These are phyloP conservation scores for Macrostomum lignano DNA, from an alignment of 1,140 invertebrate species.

Conservation along the genomic window DNA sequence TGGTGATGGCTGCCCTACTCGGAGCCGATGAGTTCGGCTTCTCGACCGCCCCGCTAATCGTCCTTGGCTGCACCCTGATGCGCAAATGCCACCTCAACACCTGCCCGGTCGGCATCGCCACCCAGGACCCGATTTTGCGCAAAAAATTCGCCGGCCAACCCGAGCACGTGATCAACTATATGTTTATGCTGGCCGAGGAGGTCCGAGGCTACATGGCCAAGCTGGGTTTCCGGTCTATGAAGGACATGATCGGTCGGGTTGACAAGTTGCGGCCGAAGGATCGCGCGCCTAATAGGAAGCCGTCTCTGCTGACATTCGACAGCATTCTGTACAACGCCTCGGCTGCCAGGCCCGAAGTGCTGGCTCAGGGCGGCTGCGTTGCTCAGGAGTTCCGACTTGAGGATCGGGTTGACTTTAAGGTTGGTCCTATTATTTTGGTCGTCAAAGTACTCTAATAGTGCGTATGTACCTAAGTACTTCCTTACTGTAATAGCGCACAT, in stretches of 20 bases:
- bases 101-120: conserved; percentile 89
- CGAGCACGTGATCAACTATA: conserved; percentile 83
- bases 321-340: conserved; percentile 59
- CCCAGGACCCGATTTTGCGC: conserved; percentile 58
- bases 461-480: no score
- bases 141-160: conserved; percentile 90
- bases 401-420: conserved; percentile 27
- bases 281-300: conserved; percentile 40
- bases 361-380: conserved; percentile 61
- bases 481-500: no score
- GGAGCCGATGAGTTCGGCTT: conserved; percentile 98
- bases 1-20: conserved; percentile 70
- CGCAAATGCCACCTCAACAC: conserved; percentile 95
- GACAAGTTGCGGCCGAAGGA: conserved; percentile 37
- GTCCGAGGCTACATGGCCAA: conserved; percentile 60
- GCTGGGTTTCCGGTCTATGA: conserved; percentile 55
- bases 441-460: not conserved
- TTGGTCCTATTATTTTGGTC: not conserved
- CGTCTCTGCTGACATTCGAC: conserved; percentile 50
- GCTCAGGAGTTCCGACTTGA: conserved; percentile 62
- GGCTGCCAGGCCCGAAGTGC: conserved; percentile 54
- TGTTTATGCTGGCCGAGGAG: conserved; percentile 89
- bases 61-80: conserved; percentile 96
- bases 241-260: conserved; percentile 72
- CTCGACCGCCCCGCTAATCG: conserved; percentile 83